Conservation (phyloP, 2,888 invertebrate species). For the Branchellion lobata region DNA sequence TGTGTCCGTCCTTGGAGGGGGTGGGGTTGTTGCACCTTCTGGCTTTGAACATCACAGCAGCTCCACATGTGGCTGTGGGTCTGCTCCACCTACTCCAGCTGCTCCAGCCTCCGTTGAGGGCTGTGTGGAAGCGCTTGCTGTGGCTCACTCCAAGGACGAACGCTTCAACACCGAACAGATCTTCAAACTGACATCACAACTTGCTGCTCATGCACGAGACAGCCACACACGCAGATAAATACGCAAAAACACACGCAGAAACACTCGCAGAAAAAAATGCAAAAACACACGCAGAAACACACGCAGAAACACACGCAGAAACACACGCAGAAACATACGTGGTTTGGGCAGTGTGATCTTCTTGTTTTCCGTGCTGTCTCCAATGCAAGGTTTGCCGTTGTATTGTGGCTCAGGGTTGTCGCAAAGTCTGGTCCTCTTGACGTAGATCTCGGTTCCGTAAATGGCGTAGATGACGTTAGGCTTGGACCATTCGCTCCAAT, state of each 20-base stretch:
- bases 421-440: conserved; percentile 56
- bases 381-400: conserved; percentile 58
- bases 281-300: too few species aligned
- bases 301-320: too few species aligned
- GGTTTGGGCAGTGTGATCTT: conserved; percentile 53
- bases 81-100: conserved; percentile 49
- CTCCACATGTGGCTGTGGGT: conserved; percentile 48
- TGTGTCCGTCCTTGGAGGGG: conserved; percentile 38
- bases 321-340: too few species aligned
- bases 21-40: conserved; percentile 46
- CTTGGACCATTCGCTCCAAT: conserved; percentile 46
- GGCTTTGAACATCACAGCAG: conserved; percentile 24
- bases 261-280: too few species aligned
- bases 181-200: too few species aligned
- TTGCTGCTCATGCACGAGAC: too few species aligned
- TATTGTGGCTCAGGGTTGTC: conserved; percentile 57
- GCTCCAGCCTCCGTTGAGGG: conserved; percentile 49
- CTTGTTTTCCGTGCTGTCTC: conserved; percentile 54
- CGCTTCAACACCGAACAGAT: too few species aligned
- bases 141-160: too few species aligned
- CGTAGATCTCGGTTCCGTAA: conserved; percentile 55
- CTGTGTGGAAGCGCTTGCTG: conserved; percentile 2
- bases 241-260: too few species aligned
- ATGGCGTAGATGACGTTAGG: conserved; percentile 58
- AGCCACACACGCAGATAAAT: too few species aligned